These are phyloP conservation scores for Halictus rubicundus DNA, from an alignment of 1,140 invertebrate species.

Conservation along the genomic window DNA sequence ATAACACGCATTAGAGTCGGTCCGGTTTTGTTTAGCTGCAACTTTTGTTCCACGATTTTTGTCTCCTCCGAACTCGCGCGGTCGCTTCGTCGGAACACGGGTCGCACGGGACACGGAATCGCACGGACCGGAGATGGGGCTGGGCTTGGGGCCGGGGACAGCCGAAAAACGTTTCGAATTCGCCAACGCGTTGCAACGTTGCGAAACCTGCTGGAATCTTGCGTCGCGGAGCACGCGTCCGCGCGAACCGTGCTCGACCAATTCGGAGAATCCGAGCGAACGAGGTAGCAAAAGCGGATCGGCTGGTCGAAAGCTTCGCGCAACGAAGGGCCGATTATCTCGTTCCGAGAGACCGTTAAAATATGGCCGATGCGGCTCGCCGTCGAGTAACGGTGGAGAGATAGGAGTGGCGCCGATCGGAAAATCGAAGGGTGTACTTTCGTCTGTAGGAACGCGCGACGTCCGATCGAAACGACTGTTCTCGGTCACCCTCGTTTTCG, in stretches of 20 bases:
- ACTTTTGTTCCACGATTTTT: constrained; percentile 56
- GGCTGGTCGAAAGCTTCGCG: constrained; percentile 43
- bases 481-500: no score
- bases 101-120: constrained; percentile 39
- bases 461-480: not conserved
- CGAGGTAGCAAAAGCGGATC: constrained; percentile 50
- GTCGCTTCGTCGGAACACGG: constrained; percentile 4
- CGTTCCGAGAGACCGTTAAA: constrained; percentile 55
- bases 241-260: not conserved
- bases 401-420: constrained; percentile 68
- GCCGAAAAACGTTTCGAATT: no score
- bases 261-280: not conserved
- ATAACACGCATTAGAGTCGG: constrained; percentile 60
- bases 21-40: constrained; percentile 53
- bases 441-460: not conserved
- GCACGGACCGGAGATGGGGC: not conserved
- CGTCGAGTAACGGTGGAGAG: constrained; percentile 61
- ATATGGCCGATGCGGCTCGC: constrained; percentile 56
- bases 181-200: no score
- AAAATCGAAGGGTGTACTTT: constrained; percentile 61
- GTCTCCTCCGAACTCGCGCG: not conserved
- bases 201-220: not conserved
- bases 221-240: no score
- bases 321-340: constrained; percentile 49
- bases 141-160: no score